Conservation (phyloP, 2,113 vertebrate genomes). For the Dendrocopos noguchii region DNA sequence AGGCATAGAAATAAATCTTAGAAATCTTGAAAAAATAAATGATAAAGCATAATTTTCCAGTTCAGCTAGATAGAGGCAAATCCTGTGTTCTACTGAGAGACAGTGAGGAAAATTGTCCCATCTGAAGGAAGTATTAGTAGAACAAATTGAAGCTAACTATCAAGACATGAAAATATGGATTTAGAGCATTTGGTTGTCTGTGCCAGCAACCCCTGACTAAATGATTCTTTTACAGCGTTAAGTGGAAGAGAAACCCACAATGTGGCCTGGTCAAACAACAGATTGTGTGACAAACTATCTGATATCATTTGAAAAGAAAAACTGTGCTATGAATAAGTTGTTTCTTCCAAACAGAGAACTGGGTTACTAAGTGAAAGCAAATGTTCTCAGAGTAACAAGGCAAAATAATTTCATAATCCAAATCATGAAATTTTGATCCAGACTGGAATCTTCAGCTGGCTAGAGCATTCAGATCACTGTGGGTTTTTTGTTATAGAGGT, state of each 20-base stretch:
- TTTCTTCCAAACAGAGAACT: neutral
- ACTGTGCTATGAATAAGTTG: neutral
- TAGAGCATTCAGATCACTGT: neutral
- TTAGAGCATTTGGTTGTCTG: neutral
- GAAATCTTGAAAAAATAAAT: neutral
- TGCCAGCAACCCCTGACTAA: neutral
- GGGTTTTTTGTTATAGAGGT: neutral
- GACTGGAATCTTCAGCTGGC: neutral
- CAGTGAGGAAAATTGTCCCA: neutral
- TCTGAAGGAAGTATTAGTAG: neutral
- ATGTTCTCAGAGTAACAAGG: neutral
- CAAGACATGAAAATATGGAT: neutral
- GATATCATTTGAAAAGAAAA: neutral
- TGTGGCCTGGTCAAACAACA: neutral
- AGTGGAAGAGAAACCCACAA: neutral
- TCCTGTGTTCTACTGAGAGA: neutral
- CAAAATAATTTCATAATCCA: neutral
- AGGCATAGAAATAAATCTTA: neutral
- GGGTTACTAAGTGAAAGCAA: neutral
- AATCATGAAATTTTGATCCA: neutral
- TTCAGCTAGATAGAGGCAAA: neutral
- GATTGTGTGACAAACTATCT: neutral
- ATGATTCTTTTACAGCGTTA: neutral
- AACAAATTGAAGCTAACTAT: neutral
- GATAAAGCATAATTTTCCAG: neutral